Base-by-base conservation (phyloP, 2,888 invertebrate species). In the Drosophila suboccidentalis region DNA sequence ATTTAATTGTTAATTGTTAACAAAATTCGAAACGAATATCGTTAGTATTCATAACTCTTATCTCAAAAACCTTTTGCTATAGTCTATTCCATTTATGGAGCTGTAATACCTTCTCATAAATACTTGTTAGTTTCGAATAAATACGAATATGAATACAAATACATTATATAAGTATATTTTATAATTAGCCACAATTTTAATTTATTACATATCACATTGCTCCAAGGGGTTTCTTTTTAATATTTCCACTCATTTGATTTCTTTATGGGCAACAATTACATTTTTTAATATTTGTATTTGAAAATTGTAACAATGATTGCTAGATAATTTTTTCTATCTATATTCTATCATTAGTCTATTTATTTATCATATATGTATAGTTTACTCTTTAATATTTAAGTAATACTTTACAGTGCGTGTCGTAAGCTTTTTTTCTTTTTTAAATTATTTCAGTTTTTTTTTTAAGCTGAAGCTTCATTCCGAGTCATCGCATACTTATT, bases 201-300 rank as follows among this genome's bases (percentile, higher is more conserved):
- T 57, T 57, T 50, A 69, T 51, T 62, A 59, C 65, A 87, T 81
- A 81, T 81, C 81, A 81, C 82, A 87, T 75, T 77, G 78, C 80
- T 74, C 67, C 55, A 82, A 46, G 53, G 62, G 50, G 34, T 41
- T 38, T 0, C 19, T 17, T 13, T 39, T 15, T 19, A 32, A 34
- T 19, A 22, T 38, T 9, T 15, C 10, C 39, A 36, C 32, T 1
- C 13, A 26, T 49, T 41, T 41, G 6, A 10, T 22, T 39, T 41
- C 9, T 29, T 57, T 54, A 49, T 51, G 34, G 54, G 29, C 55
- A 57, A 63, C 46, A 57, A 47, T 29, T 41, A 3, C 36, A 19
- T 9, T 19, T 62, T 19, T n/a, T 57, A 34, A 34, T 66, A 5
- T 36, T 29, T 15, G 49, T 26, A 19, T 44, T 47, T 39, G 13